phyloP scores from a whole-genome alignment of 2,113 vertebrate species.

The Lota lota region DNA sequence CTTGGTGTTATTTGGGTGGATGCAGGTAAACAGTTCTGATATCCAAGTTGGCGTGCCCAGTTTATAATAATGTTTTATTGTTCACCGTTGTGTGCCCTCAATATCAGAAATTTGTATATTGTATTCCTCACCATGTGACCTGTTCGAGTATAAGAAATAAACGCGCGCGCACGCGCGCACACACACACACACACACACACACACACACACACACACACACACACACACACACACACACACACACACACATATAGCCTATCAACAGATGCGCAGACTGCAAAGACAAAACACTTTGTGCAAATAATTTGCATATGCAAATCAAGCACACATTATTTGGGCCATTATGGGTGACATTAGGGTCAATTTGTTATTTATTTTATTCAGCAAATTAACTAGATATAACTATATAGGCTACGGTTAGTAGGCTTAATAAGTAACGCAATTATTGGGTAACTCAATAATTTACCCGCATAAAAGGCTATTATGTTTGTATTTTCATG shows the following conservation, averaged over 20 bases:
- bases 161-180: too few species aligned
- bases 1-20: too few species aligned
- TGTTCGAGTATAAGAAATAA: constrained; percentile 12
- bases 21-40: too few species aligned
- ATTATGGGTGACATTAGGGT: constrained; percentile 10
- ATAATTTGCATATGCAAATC: constrained; percentile 71
- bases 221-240: too few species aligned
- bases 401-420: neutral
- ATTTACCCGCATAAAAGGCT: too few species aligned
- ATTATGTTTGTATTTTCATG: too few species aligned
- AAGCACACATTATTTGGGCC: constrained; percentile 10
- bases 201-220: too few species aligned
- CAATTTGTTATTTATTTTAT: neutral
- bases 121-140: constrained; percentile 47
- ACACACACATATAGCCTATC: constrained; percentile 33
- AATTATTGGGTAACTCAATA: too few species aligned
- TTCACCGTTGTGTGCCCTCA: constrained; percentile 51
- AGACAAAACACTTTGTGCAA: constrained; percentile 49
- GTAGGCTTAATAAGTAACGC: neutral
- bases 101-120: constrained; percentile 53
- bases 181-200: too few species aligned
- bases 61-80: too few species aligned
- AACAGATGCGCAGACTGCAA: constrained; percentile 58
- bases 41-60: too few species aligned
- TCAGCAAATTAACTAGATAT: neutral